Evolutionary conservation across 2,113 vertebrate genomes (phyloP).

Genomic region (Gambusia affinis): DNA sequence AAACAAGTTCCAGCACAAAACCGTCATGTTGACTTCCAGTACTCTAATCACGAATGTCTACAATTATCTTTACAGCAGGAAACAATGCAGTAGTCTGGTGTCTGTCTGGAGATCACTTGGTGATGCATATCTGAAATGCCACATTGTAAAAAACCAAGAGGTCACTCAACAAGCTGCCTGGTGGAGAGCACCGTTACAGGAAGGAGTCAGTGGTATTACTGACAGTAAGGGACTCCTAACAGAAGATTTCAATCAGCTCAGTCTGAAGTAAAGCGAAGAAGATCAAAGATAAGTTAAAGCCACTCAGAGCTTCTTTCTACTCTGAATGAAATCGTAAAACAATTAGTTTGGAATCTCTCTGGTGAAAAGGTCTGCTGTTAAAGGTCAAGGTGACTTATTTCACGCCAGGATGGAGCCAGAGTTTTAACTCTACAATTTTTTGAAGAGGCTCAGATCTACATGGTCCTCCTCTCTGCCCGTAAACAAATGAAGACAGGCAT

Average conservation of each 20-base stretch:
- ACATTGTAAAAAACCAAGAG: not conserved
- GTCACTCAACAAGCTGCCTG: not conserved
- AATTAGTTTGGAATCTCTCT: constrained; percentile 72
- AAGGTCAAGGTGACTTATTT: constrained; percentile 76
- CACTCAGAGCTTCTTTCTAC: constrained; percentile 33
- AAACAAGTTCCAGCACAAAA: constrained; percentile 58
- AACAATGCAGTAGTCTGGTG: constrained; percentile 32
- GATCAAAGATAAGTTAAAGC: constrained; percentile 26
- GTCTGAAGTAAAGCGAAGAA: constrained; percentile 11
- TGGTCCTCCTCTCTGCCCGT: constrained; percentile 21
- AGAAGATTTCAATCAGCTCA: constrained; percentile 39
- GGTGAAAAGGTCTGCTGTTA: constrained; percentile 66
- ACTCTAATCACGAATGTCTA: constrained; percentile 48
- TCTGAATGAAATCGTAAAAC: constrained; percentile 68
- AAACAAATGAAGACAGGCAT: constrained; percentile 59
- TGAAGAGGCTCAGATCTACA: constrained; percentile 65
- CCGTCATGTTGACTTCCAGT: constrained; percentile 32
- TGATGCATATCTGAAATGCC: constrained; percentile 26
- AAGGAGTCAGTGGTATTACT: constrained; percentile 1
- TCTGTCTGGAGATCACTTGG: constrained; percentile 34
- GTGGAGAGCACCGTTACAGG: not conserved
- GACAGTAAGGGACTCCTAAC: constrained; percentile 1
- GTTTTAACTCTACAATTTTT: constrained; percentile 72
- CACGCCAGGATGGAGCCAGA: constrained; percentile 55
- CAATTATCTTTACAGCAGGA: constrained; percentile 77